Base-by-base conservation (phyloP, 2,113 vertebrate genomes). In the Ctenodactylus gundi region DNA sequence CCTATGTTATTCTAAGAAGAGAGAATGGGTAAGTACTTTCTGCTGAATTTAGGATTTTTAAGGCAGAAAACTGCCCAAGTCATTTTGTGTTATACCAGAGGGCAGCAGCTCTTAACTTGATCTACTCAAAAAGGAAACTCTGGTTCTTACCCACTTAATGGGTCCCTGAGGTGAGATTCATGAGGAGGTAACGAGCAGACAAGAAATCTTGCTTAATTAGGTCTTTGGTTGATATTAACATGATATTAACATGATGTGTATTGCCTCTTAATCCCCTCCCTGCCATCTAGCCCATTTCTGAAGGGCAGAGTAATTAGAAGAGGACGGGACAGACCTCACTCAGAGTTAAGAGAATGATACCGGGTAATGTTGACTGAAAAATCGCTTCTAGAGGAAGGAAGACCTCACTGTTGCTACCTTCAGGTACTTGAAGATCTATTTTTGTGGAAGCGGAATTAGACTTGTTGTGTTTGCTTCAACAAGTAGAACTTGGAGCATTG, bases 121-220 rank as follows among this genome's bases (percentile, higher is more conserved):
- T 90, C 85, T 90, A 67, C 88, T 96, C 65, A 77, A 95, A n/a
- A 96, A 95, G 95, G 77, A 58, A 93, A 73, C 67, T 89, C 77
- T 73, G 55, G 76, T 80, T 96, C 87, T 97, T 51, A 87, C 77
- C 81, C 72, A 96, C 78, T 97, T 97, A 97, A 96, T 97, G 88
- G 93, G 93, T 96, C 90, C 85, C 94, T 78, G 68, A 96, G 92
- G 88, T 90, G 80, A 95, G 85, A 96, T 95, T 95, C 94, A 94
- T 70, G 90, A 96, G 88, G 81, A 96, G 72, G 90, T 94, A 97
- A 97, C 95, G 87, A 97, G 92, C 90, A 97, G 95, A 96, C 76
- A 96, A 96, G 94, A 96, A 94, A 96, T 96, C 92, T 92, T 96
- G 92, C 94, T 95, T 96, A 97, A 96, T 97, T 95, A 97, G 95